These are phyloP conservation scores for Columba guinea DNA, from an alignment of 2,797 vertebrate genomes.

Conservation along the genomic window DNA sequence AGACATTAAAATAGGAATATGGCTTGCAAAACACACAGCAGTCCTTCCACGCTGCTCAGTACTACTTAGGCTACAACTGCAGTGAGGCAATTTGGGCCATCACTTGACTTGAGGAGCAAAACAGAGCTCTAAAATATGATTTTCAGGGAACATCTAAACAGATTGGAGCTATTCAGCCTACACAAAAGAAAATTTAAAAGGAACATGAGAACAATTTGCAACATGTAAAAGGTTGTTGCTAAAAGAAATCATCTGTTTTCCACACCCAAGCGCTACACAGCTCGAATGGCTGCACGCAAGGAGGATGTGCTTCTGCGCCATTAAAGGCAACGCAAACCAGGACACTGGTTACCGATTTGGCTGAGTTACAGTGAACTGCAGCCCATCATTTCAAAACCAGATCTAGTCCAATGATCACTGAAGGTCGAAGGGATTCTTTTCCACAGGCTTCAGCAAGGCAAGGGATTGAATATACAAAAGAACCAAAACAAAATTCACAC, in stretches of 20 bases:
- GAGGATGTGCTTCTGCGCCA: not conserved
- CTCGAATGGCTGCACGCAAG: not conserved
- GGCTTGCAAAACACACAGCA: not conserved
- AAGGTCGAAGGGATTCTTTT: not conserved
- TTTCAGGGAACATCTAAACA: not conserved
- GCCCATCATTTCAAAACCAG: not conserved
- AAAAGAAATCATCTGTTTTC: not conserved
- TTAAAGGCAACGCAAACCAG: not conserved
- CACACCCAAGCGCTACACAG: not conserved
- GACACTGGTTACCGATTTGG: not conserved
- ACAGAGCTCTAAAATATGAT: not conserved
- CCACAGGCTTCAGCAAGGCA: not conserved
- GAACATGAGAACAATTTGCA: not conserved
- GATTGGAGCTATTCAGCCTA: not conserved
- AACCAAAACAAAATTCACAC: not conserved
- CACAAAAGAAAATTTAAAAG: not conserved
- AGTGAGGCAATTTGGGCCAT: not conserved
- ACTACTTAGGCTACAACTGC: not conserved
- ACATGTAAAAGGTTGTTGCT: not conserved
- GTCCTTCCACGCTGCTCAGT: not conserved
- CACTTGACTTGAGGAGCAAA: not conserved
- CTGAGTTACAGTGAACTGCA: not conserved
- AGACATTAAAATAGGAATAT: not conserved
- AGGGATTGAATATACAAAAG: not conserved
- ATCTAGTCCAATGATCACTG: not conserved